phyloP scores from a whole-genome alignment of 1,140 invertebrate genomes.

The Hestina assimilis region DNA sequence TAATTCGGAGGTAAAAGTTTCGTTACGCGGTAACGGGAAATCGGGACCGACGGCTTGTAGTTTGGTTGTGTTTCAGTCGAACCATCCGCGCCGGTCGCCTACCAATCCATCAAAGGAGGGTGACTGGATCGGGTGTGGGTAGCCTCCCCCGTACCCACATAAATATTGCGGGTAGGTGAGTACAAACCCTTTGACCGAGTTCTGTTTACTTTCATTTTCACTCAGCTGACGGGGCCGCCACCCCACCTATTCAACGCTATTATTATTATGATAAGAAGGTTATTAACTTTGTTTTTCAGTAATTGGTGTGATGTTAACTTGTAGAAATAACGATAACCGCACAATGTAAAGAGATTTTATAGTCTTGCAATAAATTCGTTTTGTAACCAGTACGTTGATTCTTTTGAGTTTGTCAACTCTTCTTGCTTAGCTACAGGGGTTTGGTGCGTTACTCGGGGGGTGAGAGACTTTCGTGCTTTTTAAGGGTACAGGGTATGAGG shows the following conservation, averaged over 20 bases:
- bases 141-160: constrained; percentile 69
- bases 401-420: too few relatives aligned
- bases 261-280: constrained; percentile 76
- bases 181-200: constrained; percentile 80
- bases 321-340: background rate
- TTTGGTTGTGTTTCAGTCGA: constrained; percentile 66
- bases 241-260: constrained; percentile 60
- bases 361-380: too few relatives aligned
- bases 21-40: constrained; percentile 57
- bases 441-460: background rate
- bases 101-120: constrained; percentile 77
- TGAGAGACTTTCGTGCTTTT: constrained; percentile 29
- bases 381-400: too few relatives aligned
- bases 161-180: constrained; percentile 78
- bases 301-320: constrained; percentile 35
- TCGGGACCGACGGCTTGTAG: constrained; percentile 62
- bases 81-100: constrained; percentile 69
- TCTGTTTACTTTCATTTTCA: constrained; percentile 80
- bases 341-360: too few relatives aligned
- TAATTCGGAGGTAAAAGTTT: constrained; percentile 68
- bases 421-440: too few relatives aligned
- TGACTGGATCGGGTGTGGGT: constrained; percentile 65
- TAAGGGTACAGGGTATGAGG: constrained; percentile 39
- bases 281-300: constrained; percentile 53
- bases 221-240: constrained; percentile 76